Conservation (phyloP, 2,888 invertebrate genomes). For the Heliconius erato region DNA sequence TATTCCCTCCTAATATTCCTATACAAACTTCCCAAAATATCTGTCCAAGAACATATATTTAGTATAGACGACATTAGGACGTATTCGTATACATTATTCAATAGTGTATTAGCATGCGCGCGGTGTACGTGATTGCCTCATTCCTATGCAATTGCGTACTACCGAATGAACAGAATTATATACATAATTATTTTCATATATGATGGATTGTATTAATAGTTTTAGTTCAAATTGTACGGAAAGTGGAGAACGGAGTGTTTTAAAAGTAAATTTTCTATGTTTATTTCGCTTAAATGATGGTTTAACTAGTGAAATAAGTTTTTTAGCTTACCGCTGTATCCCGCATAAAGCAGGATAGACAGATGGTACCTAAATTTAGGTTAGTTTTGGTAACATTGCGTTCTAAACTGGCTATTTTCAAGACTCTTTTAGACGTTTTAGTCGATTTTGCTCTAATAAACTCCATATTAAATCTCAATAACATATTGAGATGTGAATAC, state of each 20-base stretch:
- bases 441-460: too few species aligned
- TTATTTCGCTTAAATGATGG: too few species aligned
- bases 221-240: not conserved
- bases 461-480: too few species aligned
- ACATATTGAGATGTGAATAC: too few species aligned
- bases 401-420: too few species aligned
- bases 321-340: not conserved
- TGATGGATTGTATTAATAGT: not conserved
- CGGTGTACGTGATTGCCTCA: slow-evolving; percentile 11
- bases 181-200: not conserved
- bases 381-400: too few species aligned
- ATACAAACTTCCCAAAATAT: not conserved
- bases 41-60: not conserved
- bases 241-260: not conserved
- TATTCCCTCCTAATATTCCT: not conserved
- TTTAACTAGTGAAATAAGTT: too few species aligned
- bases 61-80: not conserved
- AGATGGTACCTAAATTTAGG: too few species aligned
- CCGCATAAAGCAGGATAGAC: too few species aligned
- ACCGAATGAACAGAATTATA: not conserved
- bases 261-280: not conserved
- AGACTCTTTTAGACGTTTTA: too few species aligned
- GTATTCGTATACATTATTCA: slow-evolving; percentile 2
- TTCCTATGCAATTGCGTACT: slow-evolving; percentile 26
- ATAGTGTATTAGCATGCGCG: slow-evolving; percentile 17